Evolutionary conservation across 2,888 invertebrate genomes (phyloP).

Genomic region (Erebia palarica): DNA sequence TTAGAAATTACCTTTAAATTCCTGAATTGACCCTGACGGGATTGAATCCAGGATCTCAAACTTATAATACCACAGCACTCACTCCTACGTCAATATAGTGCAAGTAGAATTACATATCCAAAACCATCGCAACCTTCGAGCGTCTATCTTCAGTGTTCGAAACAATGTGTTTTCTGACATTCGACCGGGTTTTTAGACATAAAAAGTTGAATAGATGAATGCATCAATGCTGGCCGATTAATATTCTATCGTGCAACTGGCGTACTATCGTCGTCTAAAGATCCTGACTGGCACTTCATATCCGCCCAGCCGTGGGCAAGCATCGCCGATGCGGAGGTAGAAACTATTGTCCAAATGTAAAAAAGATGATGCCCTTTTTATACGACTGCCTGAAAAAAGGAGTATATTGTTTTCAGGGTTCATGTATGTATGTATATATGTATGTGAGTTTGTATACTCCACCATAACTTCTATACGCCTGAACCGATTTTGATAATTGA

Average conservation of each 20-base stretch:
- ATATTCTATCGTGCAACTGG: constrained; percentile 33
- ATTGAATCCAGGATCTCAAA: too few species aligned
- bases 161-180: neutral
- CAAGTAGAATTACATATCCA: too few species aligned
- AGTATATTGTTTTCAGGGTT: too few species aligned
- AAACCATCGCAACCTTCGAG: neutral
- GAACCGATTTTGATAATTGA: too few species aligned
- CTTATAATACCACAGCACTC: too few species aligned
- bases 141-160: neutral
- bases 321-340: constrained; percentile 43
- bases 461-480: too few species aligned
- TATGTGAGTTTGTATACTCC: too few species aligned
- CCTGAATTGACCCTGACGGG: too few species aligned
- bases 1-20: too few species aligned
- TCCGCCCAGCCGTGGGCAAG: constrained; percentile 53
- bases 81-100: too few species aligned
- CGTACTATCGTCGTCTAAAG: constrained; percentile 45
- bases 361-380: constrained; percentile 45
- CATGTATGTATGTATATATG: too few species aligned
- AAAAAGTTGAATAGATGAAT: neutral
- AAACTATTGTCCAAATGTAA: constrained; percentile 64
- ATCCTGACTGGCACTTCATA: constrained; percentile 66
- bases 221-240: constrained; percentile 28
- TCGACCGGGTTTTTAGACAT: neutral
- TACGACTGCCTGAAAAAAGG: too few species aligned